Conservation (phyloP, 2,797 vertebrate genomes). For the Sphenopsis melanotis region DNA sequence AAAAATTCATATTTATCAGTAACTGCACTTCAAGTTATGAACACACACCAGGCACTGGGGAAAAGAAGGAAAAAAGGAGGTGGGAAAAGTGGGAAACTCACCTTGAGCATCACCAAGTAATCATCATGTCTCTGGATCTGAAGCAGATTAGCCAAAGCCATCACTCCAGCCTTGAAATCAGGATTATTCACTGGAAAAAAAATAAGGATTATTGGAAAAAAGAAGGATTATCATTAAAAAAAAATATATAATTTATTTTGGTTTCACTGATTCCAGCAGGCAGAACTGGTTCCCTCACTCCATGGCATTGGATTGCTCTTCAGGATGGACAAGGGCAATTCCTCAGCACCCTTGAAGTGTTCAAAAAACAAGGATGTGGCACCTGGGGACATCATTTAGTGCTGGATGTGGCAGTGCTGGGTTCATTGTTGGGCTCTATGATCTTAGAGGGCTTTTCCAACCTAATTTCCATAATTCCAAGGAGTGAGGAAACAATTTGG, state of each 20-base stretch:
- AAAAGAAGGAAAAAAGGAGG: not conserved
- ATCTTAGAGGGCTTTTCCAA: not conserved
- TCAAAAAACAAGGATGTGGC: not conserved
- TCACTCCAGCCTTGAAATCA: slow-evolving; percentile 96
- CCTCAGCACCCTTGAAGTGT: not conserved
- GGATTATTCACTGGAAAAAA: slow-evolving; percentile 84
- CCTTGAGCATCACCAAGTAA: slow-evolving; percentile 97
- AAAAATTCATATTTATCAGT: not conserved
- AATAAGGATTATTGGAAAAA: slow-evolving; percentile 25
- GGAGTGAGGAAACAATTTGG: not conserved
- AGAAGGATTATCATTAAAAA: not conserved
- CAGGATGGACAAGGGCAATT: not conserved
- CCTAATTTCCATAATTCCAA: not conserved
- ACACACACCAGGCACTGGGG: not conserved
- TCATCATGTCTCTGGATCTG: slow-evolving; percentile 96
- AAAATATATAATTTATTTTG: rapidly evolving
- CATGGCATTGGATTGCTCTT: rapidly evolving
- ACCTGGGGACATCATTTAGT: not conserved
- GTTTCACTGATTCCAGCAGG: not conserved
- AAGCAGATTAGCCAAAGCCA: slow-evolving; percentile 90
- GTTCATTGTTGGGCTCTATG: not conserved
- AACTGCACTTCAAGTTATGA: not conserved
- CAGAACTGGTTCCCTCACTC: not conserved
- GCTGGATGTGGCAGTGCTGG: not conserved
- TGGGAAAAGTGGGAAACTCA: slow-evolving; percentile 54